These are phyloP conservation scores for Acarapis woodi DNA, from an alignment of 1,140 invertebrate species.

Conservation along the genomic window DNA sequence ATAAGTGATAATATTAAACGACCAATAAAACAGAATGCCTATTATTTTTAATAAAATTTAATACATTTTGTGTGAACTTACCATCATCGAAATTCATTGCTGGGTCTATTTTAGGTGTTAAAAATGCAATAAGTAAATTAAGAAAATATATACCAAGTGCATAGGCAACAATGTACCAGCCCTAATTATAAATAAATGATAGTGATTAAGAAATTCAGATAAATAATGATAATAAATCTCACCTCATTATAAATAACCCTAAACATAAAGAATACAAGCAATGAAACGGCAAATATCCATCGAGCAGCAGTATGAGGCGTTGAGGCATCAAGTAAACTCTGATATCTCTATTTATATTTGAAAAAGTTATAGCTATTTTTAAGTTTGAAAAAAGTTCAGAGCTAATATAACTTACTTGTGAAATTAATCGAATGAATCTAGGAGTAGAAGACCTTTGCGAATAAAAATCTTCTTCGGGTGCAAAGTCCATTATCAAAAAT, in stretches of 20 bases:
- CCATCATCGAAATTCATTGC: conserved; percentile 40
- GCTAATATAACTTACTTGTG: too few relatives aligned
- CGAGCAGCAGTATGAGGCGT: conserved; percentile 23
- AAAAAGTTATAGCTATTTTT: too few relatives aligned
- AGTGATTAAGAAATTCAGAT: conserved; percentile 6
- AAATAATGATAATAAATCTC: conserved; percentile 4
- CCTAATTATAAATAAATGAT: conserved; percentile 30
- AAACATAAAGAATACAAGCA: conserved; percentile 18
- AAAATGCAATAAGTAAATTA: conserved; percentile 96
- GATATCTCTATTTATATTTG: conserved; percentile 22
- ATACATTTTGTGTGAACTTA: neutral
- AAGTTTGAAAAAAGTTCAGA: too few relatives aligned
- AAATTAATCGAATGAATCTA: too few relatives aligned
- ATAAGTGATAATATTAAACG: conserved; percentile 6
- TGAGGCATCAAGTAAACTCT: conserved; percentile 24
- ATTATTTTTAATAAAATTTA: neutral
- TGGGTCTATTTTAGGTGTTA: conserved; percentile 96
- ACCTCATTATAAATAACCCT: conserved; percentile 17
- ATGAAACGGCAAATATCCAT: conserved; percentile 21
- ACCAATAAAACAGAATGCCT: neutral
- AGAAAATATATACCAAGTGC: conserved; percentile 94
- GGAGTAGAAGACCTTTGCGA: too few relatives aligned
- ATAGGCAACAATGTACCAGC: conserved; percentile 98
- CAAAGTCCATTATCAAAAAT: too few relatives aligned
- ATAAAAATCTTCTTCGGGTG: too few relatives aligned